phyloP scores from a whole-genome alignment of 2,797 vertebrate genomes.

The Poecilia gillii region DNA sequence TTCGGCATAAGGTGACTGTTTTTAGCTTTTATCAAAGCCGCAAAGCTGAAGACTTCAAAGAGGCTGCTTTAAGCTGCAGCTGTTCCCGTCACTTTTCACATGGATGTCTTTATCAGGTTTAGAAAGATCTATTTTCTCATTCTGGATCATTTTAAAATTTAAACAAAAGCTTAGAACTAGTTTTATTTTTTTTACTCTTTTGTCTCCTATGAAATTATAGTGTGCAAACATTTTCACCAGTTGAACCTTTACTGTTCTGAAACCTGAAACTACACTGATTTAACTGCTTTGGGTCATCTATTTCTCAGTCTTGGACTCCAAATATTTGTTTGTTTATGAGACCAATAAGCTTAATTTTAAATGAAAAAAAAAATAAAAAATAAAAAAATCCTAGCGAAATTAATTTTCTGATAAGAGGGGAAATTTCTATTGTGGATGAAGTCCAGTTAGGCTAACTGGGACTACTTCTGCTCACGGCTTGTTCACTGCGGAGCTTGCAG shows the following conservation, averaged over 20 bases:
- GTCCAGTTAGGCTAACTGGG: too few species aligned
- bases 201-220: background rate
- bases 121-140: background rate
- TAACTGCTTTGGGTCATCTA: background rate
- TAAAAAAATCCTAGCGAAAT: too few species aligned
- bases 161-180: background rate
- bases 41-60: constrained; percentile 19
- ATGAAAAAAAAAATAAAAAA: background rate
- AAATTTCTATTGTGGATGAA: too few species aligned
- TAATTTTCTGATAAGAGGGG: too few species aligned
- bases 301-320: background rate
- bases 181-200: background rate
- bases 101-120: constrained; percentile 16
- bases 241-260: background rate
- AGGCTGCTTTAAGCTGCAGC: constrained; percentile 19
- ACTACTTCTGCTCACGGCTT: too few species aligned
- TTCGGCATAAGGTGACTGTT: constrained; percentile 18
- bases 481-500: too few species aligned
- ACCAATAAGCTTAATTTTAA: background rate
- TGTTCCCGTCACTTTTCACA: constrained; percentile 17
- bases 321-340: background rate
- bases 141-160: background rate
- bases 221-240: background rate
- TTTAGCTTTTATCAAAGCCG: constrained; percentile 16
- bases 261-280: background rate